Base-by-base conservation (phyloP, 2,797 vertebrate species). In the Rhadinocentrus ornatus region DNA sequence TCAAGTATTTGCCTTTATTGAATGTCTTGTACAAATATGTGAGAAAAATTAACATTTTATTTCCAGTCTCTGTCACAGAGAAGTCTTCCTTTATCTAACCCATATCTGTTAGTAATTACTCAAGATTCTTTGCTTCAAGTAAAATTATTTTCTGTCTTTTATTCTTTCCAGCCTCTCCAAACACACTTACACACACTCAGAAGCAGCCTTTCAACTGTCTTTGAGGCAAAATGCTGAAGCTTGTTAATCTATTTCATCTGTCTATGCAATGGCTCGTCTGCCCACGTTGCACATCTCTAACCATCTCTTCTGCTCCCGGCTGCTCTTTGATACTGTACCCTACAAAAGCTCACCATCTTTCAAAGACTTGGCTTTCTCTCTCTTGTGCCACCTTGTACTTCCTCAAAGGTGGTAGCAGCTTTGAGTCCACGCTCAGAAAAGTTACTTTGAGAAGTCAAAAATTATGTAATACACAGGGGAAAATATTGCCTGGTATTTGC, bases 181-280 rank as follows among this genome's bases (percentile, higher is more conserved):
- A 68, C 39, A 54, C 63, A 27, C 59, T 10, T 15, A 6, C 46
- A 39, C 27, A 60, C 24, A 58, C 18, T 73, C 35, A 44, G 50
- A 26, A 6, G 34, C 52, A 81, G 59, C 66, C 77, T 75, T 78
- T 80, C 78, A 67, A 34, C 74, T 65, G 79, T 74, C 75, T 90
- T 85, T 87, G 78, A 86, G 83, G 73, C 75, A 81, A 75, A 71
- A 52, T 63, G 68, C 88, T 89, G 77, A 89, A 91, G 83, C 66
- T 39, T 59, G 73, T 78, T 88, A 88, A 90, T 92, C 83, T 85
- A 71, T 87, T 91, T 91, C 88, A 89, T 93, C 88, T 89, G 88
- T 91, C 89, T 87, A 71, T 63, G 80, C 87, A 83, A 88, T 72
- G 77, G 82, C 80, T 86, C 32, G 66, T 82, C 81, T 67, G 29